Evolutionary conservation across 2,888 invertebrate species (phyloP).

Genomic region (Amiota mariae): DNA sequence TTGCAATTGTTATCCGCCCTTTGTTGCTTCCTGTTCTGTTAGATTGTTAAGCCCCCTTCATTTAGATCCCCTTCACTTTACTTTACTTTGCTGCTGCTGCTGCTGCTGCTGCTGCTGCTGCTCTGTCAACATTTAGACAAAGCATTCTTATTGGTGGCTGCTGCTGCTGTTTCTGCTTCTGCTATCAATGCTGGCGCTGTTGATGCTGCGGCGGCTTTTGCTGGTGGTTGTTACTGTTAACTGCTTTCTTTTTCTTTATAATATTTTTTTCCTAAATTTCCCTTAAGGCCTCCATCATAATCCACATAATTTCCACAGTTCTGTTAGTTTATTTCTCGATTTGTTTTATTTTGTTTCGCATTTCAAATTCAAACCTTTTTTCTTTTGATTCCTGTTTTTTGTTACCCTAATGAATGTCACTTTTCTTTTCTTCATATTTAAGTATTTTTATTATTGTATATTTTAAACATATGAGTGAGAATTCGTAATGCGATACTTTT

Average conservation of each 20-base stretch:
- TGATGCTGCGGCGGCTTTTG: neutral
- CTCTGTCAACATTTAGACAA: slow-evolving; percentile 6
- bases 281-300: slow-evolving; percentile 4
- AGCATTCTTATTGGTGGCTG: slow-evolving; percentile 31
- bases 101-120: slow-evolving; percentile 41
- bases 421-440: neutral
- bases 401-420: neutral
- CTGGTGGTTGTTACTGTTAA: slow-evolving; percentile 15
- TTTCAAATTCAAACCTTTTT: neutral
- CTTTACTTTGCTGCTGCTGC: slow-evolving; percentile 36
- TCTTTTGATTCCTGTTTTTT: neutral
- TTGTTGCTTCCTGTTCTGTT: neutral
- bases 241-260: neutral
- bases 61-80: slow-evolving; percentile 10
- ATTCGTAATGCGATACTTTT: slow-evolving; percentile 23
- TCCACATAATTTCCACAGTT: slow-evolving; percentile 24
- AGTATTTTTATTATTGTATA: neutral
- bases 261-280: neutral
- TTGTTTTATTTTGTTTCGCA: neutral
- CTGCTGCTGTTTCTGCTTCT: slow-evolving; percentile 37
- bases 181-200: slow-evolving; percentile 23
- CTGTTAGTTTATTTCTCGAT: slow-evolving; percentile 15
- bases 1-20: slow-evolving; percentile 22
- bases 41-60: too few species aligned
- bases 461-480: neutral